Conservation (phyloP, 2,888 invertebrate species). For the Tetanocera ferruginea region DNA sequence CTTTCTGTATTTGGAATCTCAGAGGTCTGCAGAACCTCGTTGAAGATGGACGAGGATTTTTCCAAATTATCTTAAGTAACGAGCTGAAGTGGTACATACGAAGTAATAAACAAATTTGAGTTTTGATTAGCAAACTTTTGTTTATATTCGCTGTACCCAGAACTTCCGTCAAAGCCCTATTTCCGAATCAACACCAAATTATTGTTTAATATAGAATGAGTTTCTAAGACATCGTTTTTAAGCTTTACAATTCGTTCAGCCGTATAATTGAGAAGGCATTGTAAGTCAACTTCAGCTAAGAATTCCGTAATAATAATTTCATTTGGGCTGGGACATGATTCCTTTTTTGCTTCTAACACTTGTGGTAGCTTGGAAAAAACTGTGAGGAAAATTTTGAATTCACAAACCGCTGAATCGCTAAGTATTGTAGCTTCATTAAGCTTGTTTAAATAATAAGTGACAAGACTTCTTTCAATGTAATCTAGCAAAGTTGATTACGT, state of each 20-base stretch:
- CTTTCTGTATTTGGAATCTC: neutral
- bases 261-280: neutral
- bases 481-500: no score
- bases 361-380: conserved; percentile 2
- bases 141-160: no score
- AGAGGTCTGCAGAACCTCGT: conserved; percentile 9
- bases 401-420: neutral
- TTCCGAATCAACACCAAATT: neutral
- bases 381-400: neutral
- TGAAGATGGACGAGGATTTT: conserved; percentile 9
- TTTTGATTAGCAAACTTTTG: neutral
- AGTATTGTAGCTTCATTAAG: conserved; percentile 1
- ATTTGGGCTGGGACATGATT: neutral
- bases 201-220: neutral
- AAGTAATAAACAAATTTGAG: conserved; percentile 2
- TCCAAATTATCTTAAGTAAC: neutral
- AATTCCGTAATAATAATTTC: neutral
- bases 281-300: neutral
- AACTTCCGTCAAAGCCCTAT: conserved; percentile 10
- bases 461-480: no score
- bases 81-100: conserved; percentile 1
- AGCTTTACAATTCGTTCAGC: conserved; percentile 1
- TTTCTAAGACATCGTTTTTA: neutral
- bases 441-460: conserved; percentile 2
- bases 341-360: neutral